These are phyloP conservation scores for Burhinus oedicnemus DNA, from an alignment of 2,113 vertebrate genomes.

Conservation along the genomic window DNA sequence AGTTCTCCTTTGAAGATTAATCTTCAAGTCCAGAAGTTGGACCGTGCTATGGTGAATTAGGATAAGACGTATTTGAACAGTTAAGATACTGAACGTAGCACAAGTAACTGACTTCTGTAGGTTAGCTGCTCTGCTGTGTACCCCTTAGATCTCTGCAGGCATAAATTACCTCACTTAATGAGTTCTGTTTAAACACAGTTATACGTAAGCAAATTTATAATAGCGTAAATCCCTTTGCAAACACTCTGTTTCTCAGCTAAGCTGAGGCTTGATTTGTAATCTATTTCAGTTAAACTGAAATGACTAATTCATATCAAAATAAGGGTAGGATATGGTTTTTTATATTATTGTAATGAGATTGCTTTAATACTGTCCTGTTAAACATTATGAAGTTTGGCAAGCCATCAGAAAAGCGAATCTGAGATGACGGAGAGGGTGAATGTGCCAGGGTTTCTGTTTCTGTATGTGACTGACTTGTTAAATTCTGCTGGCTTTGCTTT, in stretches of 20 bases:
- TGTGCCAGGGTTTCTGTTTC: neutral
- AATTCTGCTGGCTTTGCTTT: conserved; percentile 29
- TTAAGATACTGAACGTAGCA: neutral
- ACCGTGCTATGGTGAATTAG: neutral
- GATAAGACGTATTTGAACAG: neutral
- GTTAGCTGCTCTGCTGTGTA: neutral
- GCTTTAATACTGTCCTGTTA: neutral
- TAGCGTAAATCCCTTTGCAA: neutral
- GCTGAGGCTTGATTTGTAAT: neutral
- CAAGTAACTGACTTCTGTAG: neutral
- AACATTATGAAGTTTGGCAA: neutral
- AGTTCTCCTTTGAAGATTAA: neutral
- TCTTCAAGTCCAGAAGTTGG: neutral
- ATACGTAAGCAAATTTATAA: neutral
- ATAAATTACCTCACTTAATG: neutral
- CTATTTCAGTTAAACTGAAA: neutral
- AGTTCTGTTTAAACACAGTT: neutral
- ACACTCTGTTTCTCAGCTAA: neutral
- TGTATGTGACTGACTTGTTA: neutral
- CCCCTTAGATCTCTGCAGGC: neutral
- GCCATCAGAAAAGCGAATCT: neutral
- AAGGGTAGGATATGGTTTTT: neutral
- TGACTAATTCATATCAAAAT: neutral
- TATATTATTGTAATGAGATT: neutral
- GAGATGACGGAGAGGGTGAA: neutral